Evolutionary conservation across 2,797 vertebrate genomes (phyloP).

Genomic region (Zenarchopterus dispar): DNA sequence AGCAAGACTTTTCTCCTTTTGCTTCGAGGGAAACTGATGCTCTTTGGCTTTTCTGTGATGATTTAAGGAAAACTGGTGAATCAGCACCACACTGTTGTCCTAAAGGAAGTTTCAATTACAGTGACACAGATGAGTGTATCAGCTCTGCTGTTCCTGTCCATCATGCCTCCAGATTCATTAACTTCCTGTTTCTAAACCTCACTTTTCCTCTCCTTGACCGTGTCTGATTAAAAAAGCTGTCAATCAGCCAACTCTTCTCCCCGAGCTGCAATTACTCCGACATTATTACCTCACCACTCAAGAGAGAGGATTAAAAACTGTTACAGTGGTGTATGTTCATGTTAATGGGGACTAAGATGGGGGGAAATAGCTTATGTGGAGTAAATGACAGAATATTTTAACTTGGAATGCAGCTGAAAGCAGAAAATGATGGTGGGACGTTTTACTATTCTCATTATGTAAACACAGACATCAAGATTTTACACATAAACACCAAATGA

Average conservation of each 20-base stretch:
- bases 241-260: constrained; percentile 26
- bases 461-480: too few relatives aligned
- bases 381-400: too few relatives aligned
- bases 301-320: constrained; percentile 32
- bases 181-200: constrained; percentile 52
- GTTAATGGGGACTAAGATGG: constrained; percentile 13
- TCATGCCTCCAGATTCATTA: constrained; percentile 61
- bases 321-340: constrained; percentile 5
- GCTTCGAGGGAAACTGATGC: constrained; percentile 8
- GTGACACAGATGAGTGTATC: constrained; percentile 16
- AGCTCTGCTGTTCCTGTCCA: constrained; percentile 50
- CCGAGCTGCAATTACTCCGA: constrained; percentile 47
- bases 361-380: too few relatives aligned
- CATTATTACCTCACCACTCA: constrained; percentile 39
- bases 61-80: constrained; percentile 16
- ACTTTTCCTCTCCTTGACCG: constrained; percentile 42
- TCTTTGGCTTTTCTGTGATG: neutral
- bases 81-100: constrained; percentile 22
- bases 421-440: too few relatives aligned
- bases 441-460: too few relatives aligned
- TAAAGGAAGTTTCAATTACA: constrained; percentile 55
- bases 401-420: too few relatives aligned
- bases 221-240: constrained; percentile 72
- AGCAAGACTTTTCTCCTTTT: constrained; percentile 11
- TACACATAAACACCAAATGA: too few relatives aligned